Evolutionary conservation across 2,888 invertebrate genomes (phyloP).

Genomic region (Phengaris arion): DNA sequence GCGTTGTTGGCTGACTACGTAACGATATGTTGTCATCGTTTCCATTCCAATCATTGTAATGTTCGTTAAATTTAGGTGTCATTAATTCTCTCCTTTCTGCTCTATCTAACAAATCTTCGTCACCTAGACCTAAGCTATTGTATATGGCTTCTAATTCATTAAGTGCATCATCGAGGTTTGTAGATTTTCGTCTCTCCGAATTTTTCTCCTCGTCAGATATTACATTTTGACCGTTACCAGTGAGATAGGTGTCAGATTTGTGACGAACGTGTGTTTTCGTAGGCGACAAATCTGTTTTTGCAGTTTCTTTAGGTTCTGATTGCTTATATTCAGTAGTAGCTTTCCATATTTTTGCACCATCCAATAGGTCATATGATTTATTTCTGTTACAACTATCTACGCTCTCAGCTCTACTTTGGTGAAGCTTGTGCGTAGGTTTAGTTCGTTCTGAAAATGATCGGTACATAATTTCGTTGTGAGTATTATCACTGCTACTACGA

Average conservation of each 20-base stretch:
- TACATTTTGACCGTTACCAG: constrained; percentile 57
- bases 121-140: constrained; percentile 90
- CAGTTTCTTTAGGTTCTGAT: constrained; percentile 63
- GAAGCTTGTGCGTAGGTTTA: constrained; percentile 20
- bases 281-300: constrained; percentile 58
- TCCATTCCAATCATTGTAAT: constrained; percentile 75
- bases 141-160: constrained; percentile 95
- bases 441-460: constrained; percentile 24
- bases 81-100: constrained; percentile 86
- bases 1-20: constrained; percentile 71
- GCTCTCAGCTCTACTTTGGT: constrained; percentile 27
- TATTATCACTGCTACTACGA: constrained; percentile 64
- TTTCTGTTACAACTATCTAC: constrained; percentile 45
- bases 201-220: constrained; percentile 71
- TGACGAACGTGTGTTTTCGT: constrained; percentile 68
- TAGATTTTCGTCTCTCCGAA: constrained; percentile 82
- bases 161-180: constrained; percentile 92
- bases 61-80: constrained; percentile 73
- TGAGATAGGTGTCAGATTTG: constrained; percentile 69
- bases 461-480: constrained; percentile 40
- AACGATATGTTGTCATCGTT: constrained; percentile 70
- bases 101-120: constrained; percentile 89
- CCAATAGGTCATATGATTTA: constrained; percentile 49
- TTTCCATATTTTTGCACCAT: constrained; percentile 72
- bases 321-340: constrained; percentile 73